These are phyloP conservation scores for Dinothrombium tinctorium DNA, from an alignment of 1,140 invertebrate species.

Conservation along the genomic window DNA sequence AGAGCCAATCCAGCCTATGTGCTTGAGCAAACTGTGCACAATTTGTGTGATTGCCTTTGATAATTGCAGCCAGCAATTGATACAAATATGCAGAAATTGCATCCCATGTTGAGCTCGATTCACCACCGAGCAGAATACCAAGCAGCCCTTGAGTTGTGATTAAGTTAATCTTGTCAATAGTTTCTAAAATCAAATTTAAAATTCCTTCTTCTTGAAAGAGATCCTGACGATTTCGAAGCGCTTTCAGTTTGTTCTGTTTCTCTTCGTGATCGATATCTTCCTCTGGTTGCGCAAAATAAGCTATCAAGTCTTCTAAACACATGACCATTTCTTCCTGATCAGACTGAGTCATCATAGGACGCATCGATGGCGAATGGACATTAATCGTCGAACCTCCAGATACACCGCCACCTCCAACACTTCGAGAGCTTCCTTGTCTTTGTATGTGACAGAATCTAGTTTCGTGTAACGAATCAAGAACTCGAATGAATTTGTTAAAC, in stretches of 20 bases:
- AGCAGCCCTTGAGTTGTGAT: constrained; percentile 75
- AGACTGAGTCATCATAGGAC: constrained; percentile 50
- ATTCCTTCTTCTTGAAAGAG: constrained; percentile 99
- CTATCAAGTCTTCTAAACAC: constrained; percentile 94
- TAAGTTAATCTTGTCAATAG: constrained; percentile 95
- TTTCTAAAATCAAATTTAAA: constrained; percentile 88
- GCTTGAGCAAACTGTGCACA: constrained; percentile 98
- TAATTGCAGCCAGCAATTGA: constrained; percentile 74
- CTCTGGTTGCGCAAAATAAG: constrained; percentile 94
- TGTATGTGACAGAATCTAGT: background rate
- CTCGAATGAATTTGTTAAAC: constrained; percentile 83
- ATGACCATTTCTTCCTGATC: constrained; percentile 86
- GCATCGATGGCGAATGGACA: constrained; percentile 20
- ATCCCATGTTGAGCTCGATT: constrained; percentile 56
- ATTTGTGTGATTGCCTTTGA: constrained; percentile 95
- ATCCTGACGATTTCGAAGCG: constrained; percentile 88
- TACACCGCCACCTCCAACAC: background rate
- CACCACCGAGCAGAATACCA: constrained; percentile 57
- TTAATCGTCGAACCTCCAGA: background rate
- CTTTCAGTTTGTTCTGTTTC: constrained; percentile 83
- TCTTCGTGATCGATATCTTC: constrained; percentile 98
- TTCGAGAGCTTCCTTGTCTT: too few relatives aligned
- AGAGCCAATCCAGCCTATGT: constrained; percentile 93
- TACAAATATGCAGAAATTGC: constrained; percentile 91
- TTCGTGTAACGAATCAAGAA: constrained; percentile 8